Conservation (phyloP, 2,113 vertebrate genomes). For the Bombycilla garrulus region DNA sequence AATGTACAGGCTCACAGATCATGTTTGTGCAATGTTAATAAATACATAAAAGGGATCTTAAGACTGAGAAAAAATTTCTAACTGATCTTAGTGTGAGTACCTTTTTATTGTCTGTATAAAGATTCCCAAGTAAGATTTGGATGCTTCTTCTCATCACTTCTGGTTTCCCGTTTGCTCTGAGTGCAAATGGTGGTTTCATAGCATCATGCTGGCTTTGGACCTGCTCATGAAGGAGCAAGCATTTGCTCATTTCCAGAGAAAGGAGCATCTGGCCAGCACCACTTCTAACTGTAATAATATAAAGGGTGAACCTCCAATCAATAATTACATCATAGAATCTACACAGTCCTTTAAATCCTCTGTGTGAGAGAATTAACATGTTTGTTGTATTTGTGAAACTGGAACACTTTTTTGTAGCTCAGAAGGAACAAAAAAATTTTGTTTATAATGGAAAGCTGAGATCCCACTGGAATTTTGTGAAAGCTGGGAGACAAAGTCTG, state of each 20-base stretch:
- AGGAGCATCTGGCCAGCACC: not conserved
- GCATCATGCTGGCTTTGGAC: not conserved
- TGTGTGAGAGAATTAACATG: not conserved
- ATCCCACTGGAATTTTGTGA: not conserved
- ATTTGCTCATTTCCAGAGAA: not conserved
- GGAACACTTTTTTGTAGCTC: not conserved
- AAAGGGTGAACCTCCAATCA: not conserved
- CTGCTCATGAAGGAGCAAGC: not conserved
- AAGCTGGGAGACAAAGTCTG: not conserved
- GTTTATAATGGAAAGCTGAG: not conserved
- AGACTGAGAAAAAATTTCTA: not conserved
- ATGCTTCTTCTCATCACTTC: not conserved
- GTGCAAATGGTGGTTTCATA: not conserved
- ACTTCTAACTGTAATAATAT: not conserved
- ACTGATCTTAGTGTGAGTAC: not conserved
- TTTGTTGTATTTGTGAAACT: not conserved
- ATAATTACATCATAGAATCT: not conserved
- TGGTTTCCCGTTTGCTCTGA: not conserved
- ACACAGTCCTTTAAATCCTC: not conserved
- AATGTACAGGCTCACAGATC: not conserved
- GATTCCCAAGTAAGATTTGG: not conserved
- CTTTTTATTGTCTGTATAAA: not conserved
- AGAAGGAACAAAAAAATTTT: not conserved
- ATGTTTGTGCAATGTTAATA: conserved; percentile 12
- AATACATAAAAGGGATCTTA: conserved; percentile 33